phyloP scores from a whole-genome alignment of 2,888 invertebrate genomes.

The Rugalucina vietnamica region DNA sequence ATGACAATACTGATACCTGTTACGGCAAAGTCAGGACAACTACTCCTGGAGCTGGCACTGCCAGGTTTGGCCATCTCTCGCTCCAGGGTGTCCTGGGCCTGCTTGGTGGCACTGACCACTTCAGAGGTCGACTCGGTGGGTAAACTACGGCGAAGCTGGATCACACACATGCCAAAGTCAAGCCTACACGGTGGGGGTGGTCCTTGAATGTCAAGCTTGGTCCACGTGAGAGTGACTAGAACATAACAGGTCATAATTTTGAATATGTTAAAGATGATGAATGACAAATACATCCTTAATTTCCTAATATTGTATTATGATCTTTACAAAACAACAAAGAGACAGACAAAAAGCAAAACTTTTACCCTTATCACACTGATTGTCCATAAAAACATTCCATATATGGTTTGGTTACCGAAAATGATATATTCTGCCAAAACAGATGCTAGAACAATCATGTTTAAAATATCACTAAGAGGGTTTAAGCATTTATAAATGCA shows the following conservation, averaged over 20 bases:
- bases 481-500: not conserved
- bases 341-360: too few relatives aligned
- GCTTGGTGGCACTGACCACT: slow-evolving; percentile 63
- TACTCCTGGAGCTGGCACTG: slow-evolving; percentile 75
- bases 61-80: slow-evolving; percentile 75
- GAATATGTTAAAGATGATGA: too few relatives aligned
- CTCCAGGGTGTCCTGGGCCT: slow-evolving; percentile 77
- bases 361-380: too few relatives aligned
- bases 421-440: too few relatives aligned
- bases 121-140: slow-evolving; percentile 34
- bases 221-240: slow-evolving; percentile 78
- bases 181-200: slow-evolving; percentile 81
- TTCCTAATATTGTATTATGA: too few relatives aligned
- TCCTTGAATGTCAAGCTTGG: slow-evolving; percentile 76
- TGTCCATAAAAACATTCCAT: too few relatives aligned
- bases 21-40: slow-evolving; percentile 64
- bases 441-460: too few relatives aligned
- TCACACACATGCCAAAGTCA: slow-evolving; percentile 81
- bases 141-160: slow-evolving; percentile 68
- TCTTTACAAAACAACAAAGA: too few relatives aligned
- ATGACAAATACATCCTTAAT: too few relatives aligned
- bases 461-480: not conserved
- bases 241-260: too few relatives aligned
- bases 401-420: too few relatives aligned
- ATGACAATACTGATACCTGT: slow-evolving; percentile 54